These are phyloP conservation scores for Hymenochirus boettgeri DNA, from an alignment of 2,113 vertebrate genomes.

Conservation along the genomic window DNA sequence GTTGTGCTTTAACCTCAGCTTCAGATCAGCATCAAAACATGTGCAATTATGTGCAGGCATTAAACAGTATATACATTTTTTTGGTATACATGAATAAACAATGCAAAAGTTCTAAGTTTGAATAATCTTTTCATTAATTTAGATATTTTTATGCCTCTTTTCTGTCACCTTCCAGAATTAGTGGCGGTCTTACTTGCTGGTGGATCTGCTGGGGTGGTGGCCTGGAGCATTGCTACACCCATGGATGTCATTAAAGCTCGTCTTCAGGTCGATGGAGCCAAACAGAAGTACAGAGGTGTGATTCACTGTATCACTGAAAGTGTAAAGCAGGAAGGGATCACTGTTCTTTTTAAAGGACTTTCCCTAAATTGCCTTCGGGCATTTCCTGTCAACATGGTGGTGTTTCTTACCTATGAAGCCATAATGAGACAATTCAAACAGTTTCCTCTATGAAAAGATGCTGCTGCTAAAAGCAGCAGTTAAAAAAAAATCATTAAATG, in stretches of 20 bases:
- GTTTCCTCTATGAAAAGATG: conserved; percentile 44
- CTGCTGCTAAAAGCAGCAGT: no score
- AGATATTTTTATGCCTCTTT: no score
- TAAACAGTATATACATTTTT: not conserved
- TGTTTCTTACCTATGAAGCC: conserved; percentile 78
- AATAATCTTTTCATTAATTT: no score
- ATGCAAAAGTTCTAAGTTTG: not conserved
- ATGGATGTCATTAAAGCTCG: conserved; percentile 92
- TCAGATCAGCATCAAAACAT: no score
- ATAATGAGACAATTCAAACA: conserved; percentile 57
- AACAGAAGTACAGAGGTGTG: conserved; percentile 71
- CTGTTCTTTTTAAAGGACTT: conserved; percentile 81
- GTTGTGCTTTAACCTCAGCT: no score
- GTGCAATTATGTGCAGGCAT: no score
- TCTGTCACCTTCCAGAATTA: conserved; percentile 59
- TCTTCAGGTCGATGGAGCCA: conserved; percentile 72
- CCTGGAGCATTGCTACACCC: conserved; percentile 80
- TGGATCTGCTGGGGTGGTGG: conserved; percentile 74
- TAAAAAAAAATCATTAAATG: no score
- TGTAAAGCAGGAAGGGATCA: conserved; percentile 63
- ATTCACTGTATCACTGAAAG: conserved; percentile 75
- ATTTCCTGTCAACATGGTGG: conserved; percentile 86
- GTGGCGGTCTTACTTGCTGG: conserved; percentile 74
- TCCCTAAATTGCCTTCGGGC: conserved; percentile 80
- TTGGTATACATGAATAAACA: not conserved